A percentile compares a stretch with the other conserved stretches of the same genome.
Conservation (phyloP, 2,888 invertebrate genomes). For the Drosophila recens region DNA sequence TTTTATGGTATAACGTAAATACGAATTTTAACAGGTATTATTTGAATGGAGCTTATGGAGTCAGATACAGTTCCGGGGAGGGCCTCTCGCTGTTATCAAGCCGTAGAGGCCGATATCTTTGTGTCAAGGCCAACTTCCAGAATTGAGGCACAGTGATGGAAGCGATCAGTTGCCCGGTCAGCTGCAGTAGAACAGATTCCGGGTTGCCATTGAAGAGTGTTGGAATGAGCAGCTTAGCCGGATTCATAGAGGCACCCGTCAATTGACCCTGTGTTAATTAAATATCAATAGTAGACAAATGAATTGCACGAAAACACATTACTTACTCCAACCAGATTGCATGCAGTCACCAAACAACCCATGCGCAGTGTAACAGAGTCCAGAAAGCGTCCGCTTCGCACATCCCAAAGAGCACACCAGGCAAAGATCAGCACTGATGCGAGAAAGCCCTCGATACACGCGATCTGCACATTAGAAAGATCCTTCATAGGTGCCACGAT, state of each 20-base stretch:
- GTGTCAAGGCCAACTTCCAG: conserved; percentile 78
- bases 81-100: conserved; percentile 1
- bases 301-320: too few relatives aligned
- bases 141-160: conserved; percentile 82
- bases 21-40: conserved; percentile 5
- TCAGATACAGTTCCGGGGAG: conserved; percentile 18
- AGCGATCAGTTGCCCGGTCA: conserved; percentile 87
- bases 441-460: conserved; percentile 55
- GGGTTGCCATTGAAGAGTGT: conserved; percentile 89
- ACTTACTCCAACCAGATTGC: conserved; percentile 63
- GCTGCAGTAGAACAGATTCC: conserved; percentile 89
- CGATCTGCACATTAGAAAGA: conserved; percentile 41
- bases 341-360: conserved; percentile 59
- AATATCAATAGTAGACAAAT: neutral
- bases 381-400: conserved; percentile 58
- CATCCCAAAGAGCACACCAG: conserved; percentile 74
- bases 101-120: conserved; percentile 20
- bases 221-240: conserved; percentile 89
- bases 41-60: conserved; percentile 8
- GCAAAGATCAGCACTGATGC: conserved; percentile 54
- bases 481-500: conserved; percentile 41
- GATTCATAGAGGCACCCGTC: conserved; percentile 90
- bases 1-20: neutral
- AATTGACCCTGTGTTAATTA: conserved; percentile 47
- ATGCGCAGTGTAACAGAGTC: conserved; percentile 67